Evolutionary conservation across 2,888 invertebrate genomes (phyloP).

Genomic region (Doris montereyensis): DNA sequence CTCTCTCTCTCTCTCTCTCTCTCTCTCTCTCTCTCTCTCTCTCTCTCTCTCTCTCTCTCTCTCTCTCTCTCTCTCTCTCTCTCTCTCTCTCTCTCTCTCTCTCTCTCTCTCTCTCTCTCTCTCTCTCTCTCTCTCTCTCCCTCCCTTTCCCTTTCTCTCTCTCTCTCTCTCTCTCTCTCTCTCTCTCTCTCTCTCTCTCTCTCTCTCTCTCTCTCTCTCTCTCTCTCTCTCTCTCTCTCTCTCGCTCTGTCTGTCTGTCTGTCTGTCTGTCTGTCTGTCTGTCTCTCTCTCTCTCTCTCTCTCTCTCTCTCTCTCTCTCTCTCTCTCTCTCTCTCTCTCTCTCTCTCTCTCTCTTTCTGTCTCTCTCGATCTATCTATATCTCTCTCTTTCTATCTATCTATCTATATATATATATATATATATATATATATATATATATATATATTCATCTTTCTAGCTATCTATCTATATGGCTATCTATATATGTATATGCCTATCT

Average conservation of each 20-base stretch:
- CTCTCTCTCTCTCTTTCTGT: not conserved
- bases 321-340: not conserved
- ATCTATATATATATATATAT: too few relatives aligned
- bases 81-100: not conserved
- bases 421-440: too few relatives aligned
- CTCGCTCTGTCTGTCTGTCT: too few relatives aligned
- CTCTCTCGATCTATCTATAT: too few relatives aligned
- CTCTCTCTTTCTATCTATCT: too few relatives aligned
- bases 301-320: not conserved
- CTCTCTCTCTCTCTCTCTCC: not conserved
- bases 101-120: not conserved
- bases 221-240: not conserved
- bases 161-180: not conserved
- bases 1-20: not conserved
- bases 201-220: not conserved
- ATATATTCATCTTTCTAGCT: too few relatives aligned
- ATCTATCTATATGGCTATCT: too few relatives aligned
- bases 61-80: constrained; percentile 11
- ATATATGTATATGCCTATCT: too few relatives aligned
- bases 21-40: not conserved
- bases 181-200: not conserved
- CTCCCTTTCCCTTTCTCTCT: constrained; percentile 10
- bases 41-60: not conserved
- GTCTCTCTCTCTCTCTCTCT: constrained; percentile 1
- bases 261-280: too few relatives aligned